Evolutionary conservation across 2,888 invertebrate species (phyloP).

Genomic region (Kuschelorhynchus macadamiae): DNA sequence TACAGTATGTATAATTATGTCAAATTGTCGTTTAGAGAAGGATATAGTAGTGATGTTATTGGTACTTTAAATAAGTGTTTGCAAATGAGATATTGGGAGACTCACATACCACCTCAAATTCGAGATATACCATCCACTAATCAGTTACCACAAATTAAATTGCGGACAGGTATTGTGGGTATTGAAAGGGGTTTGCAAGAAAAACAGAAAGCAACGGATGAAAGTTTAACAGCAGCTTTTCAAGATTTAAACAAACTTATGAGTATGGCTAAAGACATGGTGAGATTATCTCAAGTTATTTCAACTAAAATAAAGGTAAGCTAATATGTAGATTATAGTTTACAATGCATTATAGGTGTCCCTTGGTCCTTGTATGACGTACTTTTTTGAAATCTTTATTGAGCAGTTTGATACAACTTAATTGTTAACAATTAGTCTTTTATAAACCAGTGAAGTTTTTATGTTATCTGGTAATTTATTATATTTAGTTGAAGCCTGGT

Average conservation of each 20-base stretch:
- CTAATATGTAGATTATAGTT: background rate
- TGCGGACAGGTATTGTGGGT: conserved; percentile 92
- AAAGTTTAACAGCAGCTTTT: conserved; percentile 93
- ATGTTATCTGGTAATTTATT: too few relatives aligned
- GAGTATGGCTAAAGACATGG: conserved; percentile 98
- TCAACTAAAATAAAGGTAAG: conserved; percentile 86
- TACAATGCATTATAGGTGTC: too few relatives aligned
- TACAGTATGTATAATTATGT: conserved; percentile 81
- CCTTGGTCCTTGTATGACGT: too few relatives aligned
- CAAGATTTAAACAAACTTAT: conserved; percentile 95
- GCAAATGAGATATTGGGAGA: conserved; percentile 77
- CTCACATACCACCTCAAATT: conserved; percentile 57
- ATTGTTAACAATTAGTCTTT: too few relatives aligned
- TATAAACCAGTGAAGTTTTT: too few relatives aligned
- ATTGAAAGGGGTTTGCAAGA: conserved; percentile 94
- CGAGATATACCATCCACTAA: conserved; percentile 52
- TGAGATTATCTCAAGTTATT: conserved; percentile 90
- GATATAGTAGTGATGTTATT: conserved; percentile 77
- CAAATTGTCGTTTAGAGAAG: conserved; percentile 90
- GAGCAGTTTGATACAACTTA: too few relatives aligned
- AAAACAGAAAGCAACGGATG: conserved; percentile 91
- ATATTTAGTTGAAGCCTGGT: too few relatives aligned
- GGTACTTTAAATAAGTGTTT: conserved; percentile 76
- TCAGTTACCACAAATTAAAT: conserved; percentile 73
- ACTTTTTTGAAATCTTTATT: too few relatives aligned